Conservation (phyloP, 2,113 vertebrate species). For the Calidris pygmaea region DNA sequence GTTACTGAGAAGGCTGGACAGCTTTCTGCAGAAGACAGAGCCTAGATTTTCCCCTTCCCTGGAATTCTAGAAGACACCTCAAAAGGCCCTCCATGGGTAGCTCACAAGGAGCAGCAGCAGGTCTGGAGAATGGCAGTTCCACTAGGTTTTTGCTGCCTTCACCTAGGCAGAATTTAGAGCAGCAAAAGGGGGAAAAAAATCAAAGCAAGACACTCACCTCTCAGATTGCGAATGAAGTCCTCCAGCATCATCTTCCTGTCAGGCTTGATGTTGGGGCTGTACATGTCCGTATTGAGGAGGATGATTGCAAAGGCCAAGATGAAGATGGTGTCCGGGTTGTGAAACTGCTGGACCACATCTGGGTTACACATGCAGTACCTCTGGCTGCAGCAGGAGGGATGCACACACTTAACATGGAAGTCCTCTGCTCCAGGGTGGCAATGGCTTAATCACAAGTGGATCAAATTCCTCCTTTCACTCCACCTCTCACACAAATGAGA, state of each 20-base stretch:
- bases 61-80: neutral
- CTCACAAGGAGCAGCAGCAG: neutral
- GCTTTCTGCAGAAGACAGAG: neutral
- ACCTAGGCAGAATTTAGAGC: neutral
- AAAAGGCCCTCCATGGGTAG: neutral
- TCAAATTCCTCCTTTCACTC: neutral
- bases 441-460: neutral
- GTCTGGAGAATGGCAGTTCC: neutral
- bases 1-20: neutral
- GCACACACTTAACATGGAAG: neutral
- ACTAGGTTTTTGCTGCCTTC: neutral
- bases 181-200: neutral
- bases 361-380: slow-evolving; percentile 99
- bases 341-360: slow-evolving; percentile 98
- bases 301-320: slow-evolving; percentile 98
- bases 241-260: slow-evolving; percentile 99
- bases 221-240: slow-evolving; percentile 96
- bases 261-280: slow-evolving; percentile 98
- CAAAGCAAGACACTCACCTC: slow-evolving; percentile 80
- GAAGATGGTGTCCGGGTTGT: slow-evolving; percentile 99
- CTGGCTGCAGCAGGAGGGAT: slow-evolving; percentile 81
- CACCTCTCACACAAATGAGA: neutral
- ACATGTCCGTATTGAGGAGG: slow-evolving; percentile 99
- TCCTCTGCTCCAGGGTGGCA: neutral
- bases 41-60: neutral